Evolutionary conservation across 2,888 invertebrate species (phyloP), one percentile per base, ranked within the genome.

Genomic region (Biston stratarius): DNA sequence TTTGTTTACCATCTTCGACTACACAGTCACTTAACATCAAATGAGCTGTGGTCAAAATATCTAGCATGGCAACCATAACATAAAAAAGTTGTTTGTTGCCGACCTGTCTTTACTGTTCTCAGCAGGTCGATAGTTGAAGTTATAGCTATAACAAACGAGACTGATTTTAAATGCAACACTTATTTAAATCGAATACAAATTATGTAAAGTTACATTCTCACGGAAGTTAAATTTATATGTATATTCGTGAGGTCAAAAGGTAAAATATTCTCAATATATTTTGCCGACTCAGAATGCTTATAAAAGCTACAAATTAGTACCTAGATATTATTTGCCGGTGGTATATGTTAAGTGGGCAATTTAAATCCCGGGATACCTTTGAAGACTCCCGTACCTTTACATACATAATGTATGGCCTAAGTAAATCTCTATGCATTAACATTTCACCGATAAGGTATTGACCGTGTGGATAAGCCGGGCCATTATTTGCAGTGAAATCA

Each of bases 401-500:
- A 52, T 61, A 49, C 60, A 45, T 61, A 45, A 67, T 62, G 63
- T 53, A 62, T 55, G 58, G 36, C 34, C 65, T 65, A 64, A 59
- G 61, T 61, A 45, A 67, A 58, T 55, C 53, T 44, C 42, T 55
- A 61, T 60, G 45, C 40, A 60, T 70, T 74, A 71, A 73, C 74
- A 40, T 64, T 67, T 62, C 59, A 58, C 49, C 33, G 56, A 61
- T 64, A 34, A 57, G 53, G 15, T 40, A 60, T 61, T 59, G 64
- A 69, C 68, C 67, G 67, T 44, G 64, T 53, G 79, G 83, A 85
- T 86, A 86, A 83, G 83, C 80, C 14, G 33, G 64, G 70, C 79
- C 82, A 85, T 88, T 88, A 88, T 87, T 85, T 86, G 85, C 84
- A 82, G 83, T 86, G 83, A 83, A 83, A 84, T 84, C 84, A 61